Evolutionary conservation across 2,797 vertebrate species (phyloP).

Genomic region (Coregonus sp.): DNA sequence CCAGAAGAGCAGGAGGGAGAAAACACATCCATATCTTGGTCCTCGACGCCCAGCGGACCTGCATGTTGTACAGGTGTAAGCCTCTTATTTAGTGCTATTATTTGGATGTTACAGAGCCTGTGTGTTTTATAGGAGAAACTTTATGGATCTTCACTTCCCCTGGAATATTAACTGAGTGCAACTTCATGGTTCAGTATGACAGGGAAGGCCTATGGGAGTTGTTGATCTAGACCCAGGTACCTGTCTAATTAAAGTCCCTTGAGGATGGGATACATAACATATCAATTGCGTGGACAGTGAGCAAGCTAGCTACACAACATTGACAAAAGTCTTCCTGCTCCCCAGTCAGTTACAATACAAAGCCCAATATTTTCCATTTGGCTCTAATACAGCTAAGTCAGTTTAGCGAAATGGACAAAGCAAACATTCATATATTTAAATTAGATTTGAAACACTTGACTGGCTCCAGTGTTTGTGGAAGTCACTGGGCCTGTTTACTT

Average conservation of each 20-base stretch:
- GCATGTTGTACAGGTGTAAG: slow-evolving; percentile 87
- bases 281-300: slow-evolving; percentile 63
- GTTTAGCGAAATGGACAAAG: slow-evolving; percentile 73
- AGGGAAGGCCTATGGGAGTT: slow-evolving; percentile 60
- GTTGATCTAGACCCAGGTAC: slow-evolving; percentile 71
- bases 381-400: slow-evolving; percentile 37
- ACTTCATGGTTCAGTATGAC: slow-evolving; percentile 67
- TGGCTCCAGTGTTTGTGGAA: slow-evolving; percentile 59
- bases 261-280: slow-evolving; percentile 45
- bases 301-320: slow-evolving; percentile 45
- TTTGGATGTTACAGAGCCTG: slow-evolving; percentile 66
- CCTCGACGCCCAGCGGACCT: slow-evolving; percentile 56
- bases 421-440: slow-evolving; percentile 85
- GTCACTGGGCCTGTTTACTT: slow-evolving; percentile 72
- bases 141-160: slow-evolving; percentile 68
- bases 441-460: slow-evolving; percentile 83
- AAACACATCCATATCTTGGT: slow-evolving; percentile 70
- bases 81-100: slow-evolving; percentile 86
- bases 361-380: slow-evolving; percentile 57
- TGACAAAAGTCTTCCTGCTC: slow-evolving; percentile 61
- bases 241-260: slow-evolving; percentile 74
- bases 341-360: slow-evolving; percentile 40
- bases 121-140: slow-evolving; percentile 66
- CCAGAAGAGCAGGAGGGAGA: slow-evolving; percentile 28
- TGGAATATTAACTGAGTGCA: slow-evolving; percentile 70